Percentiles rank a stretch among this genome's conserved stretches.
phyloP scores from a whole-genome alignment of 1,140 invertebrate species.

The Leptonema lineaticorne region DNA sequence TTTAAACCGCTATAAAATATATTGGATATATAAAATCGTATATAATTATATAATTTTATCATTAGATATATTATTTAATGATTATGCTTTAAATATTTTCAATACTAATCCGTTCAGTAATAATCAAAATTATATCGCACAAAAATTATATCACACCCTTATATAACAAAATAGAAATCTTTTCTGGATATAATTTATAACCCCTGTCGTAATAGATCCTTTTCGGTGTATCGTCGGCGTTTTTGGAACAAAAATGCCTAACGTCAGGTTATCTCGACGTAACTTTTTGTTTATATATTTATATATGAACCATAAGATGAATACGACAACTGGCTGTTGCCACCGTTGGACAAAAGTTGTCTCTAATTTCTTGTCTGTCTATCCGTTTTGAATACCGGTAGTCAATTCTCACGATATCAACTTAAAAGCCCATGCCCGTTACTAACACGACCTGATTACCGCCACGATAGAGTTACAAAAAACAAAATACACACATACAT shows the following conservation, averaged over 20 bases:
- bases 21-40: no score
- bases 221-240: slow-evolving; percentile 8
- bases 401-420: slow-evolving; percentile 23
- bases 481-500: no score
- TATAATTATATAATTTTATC: no score
- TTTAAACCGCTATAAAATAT: no score
- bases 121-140: no score
- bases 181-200: background rate
- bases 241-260: slow-evolving; percentile 14
- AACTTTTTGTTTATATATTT: slow-evolving; percentile 29
- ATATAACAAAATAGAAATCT: no score
- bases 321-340: background rate
- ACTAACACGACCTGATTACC: slow-evolving; percentile 12
- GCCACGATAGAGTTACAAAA: background rate
- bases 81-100: no score
- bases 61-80: no score
- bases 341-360: background rate
- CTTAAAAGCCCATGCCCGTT: slow-evolving; percentile 10
- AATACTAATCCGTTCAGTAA: no score
- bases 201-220: slow-evolving; percentile 20
- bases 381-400: slow-evolving; percentile 17
- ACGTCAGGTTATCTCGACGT: slow-evolving; percentile 21
- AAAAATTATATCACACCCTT: no score
- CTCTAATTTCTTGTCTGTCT: slow-evolving; percentile 16
- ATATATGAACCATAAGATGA: background rate